Evolutionary conservation across 2,113 vertebrate genomes (phyloP).

Genomic region (Burhinus bistriatus): DNA sequence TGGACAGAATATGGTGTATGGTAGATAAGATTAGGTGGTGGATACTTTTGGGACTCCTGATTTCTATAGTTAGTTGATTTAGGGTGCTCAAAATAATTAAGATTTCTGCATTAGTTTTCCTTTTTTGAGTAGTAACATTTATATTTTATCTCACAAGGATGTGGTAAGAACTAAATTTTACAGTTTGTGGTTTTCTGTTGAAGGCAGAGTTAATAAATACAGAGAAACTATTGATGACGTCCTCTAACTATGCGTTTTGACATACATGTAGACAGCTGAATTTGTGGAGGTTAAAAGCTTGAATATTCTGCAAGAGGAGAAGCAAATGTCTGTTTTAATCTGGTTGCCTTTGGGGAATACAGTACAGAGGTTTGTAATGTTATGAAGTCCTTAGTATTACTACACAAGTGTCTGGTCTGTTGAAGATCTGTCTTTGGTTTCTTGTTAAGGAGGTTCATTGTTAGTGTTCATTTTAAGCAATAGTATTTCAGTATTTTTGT

Average conservation of each 20-base stretch:
- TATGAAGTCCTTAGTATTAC: neutral
- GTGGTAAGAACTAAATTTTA: neutral
- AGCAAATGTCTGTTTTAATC: neutral
- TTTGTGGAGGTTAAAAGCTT: neutral
- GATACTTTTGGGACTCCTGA: neutral
- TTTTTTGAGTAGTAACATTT: neutral
- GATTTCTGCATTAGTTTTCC: neutral
- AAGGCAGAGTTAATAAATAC: neutral
- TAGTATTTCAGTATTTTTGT: neutral
- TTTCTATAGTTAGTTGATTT: neutral
- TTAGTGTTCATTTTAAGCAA: neutral
- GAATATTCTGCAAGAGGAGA: neutral
- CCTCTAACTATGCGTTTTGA: neutral
- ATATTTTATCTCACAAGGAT: neutral
- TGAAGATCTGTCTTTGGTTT: neutral
- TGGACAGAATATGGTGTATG: neutral
- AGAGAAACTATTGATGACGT: neutral
- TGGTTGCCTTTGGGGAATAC: neutral
- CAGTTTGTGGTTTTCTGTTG: conserved; percentile 15
- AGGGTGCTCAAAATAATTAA: neutral
- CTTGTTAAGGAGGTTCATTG: neutral
- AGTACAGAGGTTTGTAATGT: neutral
- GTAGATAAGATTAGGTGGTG: too few species aligned
- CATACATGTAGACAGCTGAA: neutral
- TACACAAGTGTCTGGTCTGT: neutral